A percentile compares a stretch with the other conserved stretches of the same genome.
These are phyloP conservation scores for Orthonyx spaldingii DNA, from an alignment of 2,113 vertebrate genomes.

Conservation along the genomic window DNA sequence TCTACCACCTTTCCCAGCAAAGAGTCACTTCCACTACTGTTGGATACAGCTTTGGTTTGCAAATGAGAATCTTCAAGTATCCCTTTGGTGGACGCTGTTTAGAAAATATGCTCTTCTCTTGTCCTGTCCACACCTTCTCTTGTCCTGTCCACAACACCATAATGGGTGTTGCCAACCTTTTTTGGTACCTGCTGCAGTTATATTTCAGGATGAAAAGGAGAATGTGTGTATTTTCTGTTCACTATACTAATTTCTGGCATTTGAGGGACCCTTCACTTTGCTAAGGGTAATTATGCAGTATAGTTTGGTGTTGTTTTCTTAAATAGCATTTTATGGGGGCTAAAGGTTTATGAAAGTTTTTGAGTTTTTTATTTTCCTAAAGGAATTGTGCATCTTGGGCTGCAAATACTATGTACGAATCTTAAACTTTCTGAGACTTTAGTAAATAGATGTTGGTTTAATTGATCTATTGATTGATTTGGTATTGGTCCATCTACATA, in stretches of 20 bases:
- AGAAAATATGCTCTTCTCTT: neutral
- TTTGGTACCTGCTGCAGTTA: neutral
- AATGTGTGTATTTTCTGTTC: neutral
- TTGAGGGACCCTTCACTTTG: neutral
- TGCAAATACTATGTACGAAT: neutral
- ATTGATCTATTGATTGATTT: neutral
- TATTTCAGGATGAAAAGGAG: neutral
- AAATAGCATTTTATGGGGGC: neutral
- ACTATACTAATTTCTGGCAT: neutral
- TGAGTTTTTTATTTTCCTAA: neutral
- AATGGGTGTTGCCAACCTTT: neutral
- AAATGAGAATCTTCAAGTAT: neutral
- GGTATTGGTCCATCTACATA: neutral
- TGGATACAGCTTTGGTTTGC: neutral
- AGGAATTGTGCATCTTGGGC: neutral
- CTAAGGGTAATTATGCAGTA: neutral
- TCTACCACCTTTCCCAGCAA: neutral
- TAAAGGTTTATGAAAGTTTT: neutral
- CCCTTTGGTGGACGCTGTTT: neutral
- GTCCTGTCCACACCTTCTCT: too few relatives aligned
- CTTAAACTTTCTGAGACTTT: neutral
- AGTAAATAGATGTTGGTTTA: neutral
- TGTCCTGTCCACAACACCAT: neutral
- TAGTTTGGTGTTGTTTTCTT: neutral
- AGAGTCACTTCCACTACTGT: neutral